Evolutionary conservation across 2,797 vertebrate species (phyloP), one percentile per base, ranked within the genome.

Genomic region (Leucoraja ocellata): DNA sequence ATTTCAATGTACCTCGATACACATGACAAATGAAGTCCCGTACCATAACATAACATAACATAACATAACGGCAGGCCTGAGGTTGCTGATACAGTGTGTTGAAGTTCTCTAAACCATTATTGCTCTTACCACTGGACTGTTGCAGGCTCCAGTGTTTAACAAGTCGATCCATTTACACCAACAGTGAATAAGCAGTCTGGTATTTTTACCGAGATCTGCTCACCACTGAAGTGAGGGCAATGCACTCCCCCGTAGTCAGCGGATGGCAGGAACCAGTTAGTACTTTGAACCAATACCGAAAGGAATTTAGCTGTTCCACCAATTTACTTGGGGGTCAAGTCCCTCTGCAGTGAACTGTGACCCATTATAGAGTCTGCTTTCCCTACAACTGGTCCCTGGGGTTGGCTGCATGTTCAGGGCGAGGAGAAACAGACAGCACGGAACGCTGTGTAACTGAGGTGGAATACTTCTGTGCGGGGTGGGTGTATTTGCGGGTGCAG

Each of bases 251-350:
- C 32, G 23, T 71, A 21, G 86, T 71, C 18, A 90, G 63, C 21
- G 32, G n/a, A 71, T 65, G 32, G 14, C 63, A 71, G 16, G 23
- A 71, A 91, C 39, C 71, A 91, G 65, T 91, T 91, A 25, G 63
- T 91, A 65, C 32, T 39, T 10, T 68, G 28, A 68, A 21, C 65
- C 63, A 71, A 71, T 39, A 23, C 63, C n/a, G 71, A 39, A 68
- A 39, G 86, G 86, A 91, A 71, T 39, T 71, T n/a, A 46, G 65
- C 32, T 11, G 65, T 91, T 91, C 23, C 9, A 18, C 86, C 63
- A 23, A 71, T 25, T 91, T 39, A 91, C 7, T 71, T 71, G 86
- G 86, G 86, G 86, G 86, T 91, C 63, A 71, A 91, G 39, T 91
- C 86, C 65, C 86, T 91, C 39, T 71, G 65, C n/a, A 11, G 13